phyloP scores from a whole-genome alignment of 1,140 invertebrate species.

The Euwallacea similis region DNA sequence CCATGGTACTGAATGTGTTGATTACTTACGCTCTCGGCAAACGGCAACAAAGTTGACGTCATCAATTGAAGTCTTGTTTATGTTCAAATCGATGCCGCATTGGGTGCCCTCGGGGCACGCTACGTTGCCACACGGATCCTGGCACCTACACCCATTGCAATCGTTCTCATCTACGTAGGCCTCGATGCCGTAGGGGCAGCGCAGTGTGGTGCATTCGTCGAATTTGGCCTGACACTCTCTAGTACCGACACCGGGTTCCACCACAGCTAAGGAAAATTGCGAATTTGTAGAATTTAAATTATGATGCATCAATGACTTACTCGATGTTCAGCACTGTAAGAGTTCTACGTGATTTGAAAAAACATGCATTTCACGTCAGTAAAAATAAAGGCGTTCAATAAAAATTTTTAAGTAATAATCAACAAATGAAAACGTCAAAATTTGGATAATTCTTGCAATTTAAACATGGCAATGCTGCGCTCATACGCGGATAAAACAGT shows the following conservation, averaged over 20 bases:
- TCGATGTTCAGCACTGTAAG: too few relatives aligned
- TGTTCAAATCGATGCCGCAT: conserved; percentile 66
- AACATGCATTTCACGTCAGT: too few relatives aligned
- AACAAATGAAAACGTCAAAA: too few relatives aligned
- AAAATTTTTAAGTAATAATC: too few relatives aligned
- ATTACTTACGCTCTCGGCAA: conserved; percentile 64
- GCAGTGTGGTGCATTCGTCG: conserved; percentile 62
- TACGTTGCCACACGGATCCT: conserved; percentile 70
- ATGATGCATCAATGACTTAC: too few relatives aligned
- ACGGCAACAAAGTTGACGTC: conserved; percentile 58
- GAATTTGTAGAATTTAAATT: too few relatives aligned
- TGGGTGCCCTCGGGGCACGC: conserved; percentile 65
- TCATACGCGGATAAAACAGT: too few relatives aligned
- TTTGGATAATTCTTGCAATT: too few relatives aligned
- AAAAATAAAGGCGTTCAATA: too few relatives aligned
- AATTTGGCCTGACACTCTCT: conserved; percentile 59
- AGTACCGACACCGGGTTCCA: conserved; percentile 51
- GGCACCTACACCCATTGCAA: conserved; percentile 77
- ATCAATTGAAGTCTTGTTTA: conserved; percentile 53
- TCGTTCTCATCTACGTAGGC: conserved; percentile 64
- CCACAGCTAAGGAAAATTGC: conserved; percentile 24
- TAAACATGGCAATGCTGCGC: too few relatives aligned
- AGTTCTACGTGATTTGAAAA: too few relatives aligned
- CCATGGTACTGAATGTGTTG: neutral
- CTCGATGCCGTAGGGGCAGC: conserved; percentile 77